These are phyloP conservation scores for Danio kyathit DNA, from an alignment of 2,797 vertebrate species.

Conservation along the genomic window DNA sequence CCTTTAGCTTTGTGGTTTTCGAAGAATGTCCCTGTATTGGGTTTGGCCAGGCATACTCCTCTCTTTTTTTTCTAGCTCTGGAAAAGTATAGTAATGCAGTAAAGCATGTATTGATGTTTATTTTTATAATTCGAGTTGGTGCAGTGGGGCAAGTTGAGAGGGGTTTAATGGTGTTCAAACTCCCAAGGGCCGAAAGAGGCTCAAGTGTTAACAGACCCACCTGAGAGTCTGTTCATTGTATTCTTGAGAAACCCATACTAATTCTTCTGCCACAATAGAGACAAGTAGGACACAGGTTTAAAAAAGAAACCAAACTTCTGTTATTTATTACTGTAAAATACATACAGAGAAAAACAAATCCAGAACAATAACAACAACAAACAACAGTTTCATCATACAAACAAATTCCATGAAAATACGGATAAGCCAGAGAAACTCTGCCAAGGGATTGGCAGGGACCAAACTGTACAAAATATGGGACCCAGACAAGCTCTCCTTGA, in stretches of 20 bases:
- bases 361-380: constrained; percentile 53
- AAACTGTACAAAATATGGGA: constrained; percentile 63
- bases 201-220: constrained; percentile 25
- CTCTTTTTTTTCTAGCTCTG: constrained; percentile 54
- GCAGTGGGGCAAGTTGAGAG: constrained; percentile 26
- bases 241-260: neutral
- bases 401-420: constrained; percentile 58
- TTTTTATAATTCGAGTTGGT: constrained; percentile 57
- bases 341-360: constrained; percentile 57
- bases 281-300: constrained; percentile 50
- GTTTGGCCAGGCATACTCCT: constrained; percentile 52
- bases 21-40: constrained; percentile 60
- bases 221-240: neutral
- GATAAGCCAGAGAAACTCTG: constrained; percentile 48
- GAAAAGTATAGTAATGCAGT: constrained; percentile 76
- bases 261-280: neutral
- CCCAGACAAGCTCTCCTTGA: constrained; percentile 43
- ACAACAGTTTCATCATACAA: constrained; percentile 57
- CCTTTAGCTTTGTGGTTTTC: constrained; percentile 58
- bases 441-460: constrained; percentile 45
- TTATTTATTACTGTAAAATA: constrained; percentile 74
- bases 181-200: constrained; percentile 10
- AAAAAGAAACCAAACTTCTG: constrained; percentile 66
- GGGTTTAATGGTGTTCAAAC: constrained; percentile 30
- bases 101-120: constrained; percentile 67